Percentiles rank a stretch among this genome's conserved stretches.
Evolutionary conservation across 2,797 vertebrate species (phyloP).

Genomic region (Champsocephalus esox): DNA sequence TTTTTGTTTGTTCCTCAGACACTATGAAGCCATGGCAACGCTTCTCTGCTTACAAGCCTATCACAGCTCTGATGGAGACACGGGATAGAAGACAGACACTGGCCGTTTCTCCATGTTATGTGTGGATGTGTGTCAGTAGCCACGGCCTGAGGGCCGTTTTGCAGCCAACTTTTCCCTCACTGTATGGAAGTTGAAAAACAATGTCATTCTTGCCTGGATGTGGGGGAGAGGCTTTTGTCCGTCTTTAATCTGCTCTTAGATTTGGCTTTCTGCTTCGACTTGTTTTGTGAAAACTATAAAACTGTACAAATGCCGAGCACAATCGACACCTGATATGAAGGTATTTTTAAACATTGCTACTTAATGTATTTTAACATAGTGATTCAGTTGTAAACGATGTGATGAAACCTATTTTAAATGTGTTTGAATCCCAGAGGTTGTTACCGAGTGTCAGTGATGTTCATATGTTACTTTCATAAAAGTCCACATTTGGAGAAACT

Average conservation of each 20-base stretch:
- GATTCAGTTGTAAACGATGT: conserved; percentile 58
- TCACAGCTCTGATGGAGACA: conserved; percentile 19
- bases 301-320: conserved; percentile 42
- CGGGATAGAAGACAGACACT: conserved; percentile 9
- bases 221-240: conserved; percentile 46
- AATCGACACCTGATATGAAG: conserved; percentile 50
- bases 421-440: conserved; percentile 51
- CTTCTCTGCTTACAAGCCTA: conserved; percentile 28
- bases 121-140: conserved; percentile 4
- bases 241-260: conserved; percentile 60
- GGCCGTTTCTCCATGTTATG: conserved; percentile 34
- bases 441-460: conserved; percentile 56
- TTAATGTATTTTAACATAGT: conserved; percentile 54
- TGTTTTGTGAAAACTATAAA: conserved; percentile 57
- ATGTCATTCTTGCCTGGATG: conserved; percentile 39
- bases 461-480: conserved; percentile 30
- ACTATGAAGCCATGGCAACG: conserved; percentile 65
- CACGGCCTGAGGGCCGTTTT: conserved; percentile 4
- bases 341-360: conserved; percentile 35
- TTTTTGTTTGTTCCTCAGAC: conserved; percentile 50
- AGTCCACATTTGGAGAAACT: conserved; percentile 37
- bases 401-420: conserved; percentile 47
- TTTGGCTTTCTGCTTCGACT: conserved; percentile 54
- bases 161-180: not conserved
- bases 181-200: conserved; percentile 26